These are phyloP conservation scores for Cryptus armator DNA, from an alignment of 2,888 invertebrate genomes.

Conservation along the genomic window DNA sequence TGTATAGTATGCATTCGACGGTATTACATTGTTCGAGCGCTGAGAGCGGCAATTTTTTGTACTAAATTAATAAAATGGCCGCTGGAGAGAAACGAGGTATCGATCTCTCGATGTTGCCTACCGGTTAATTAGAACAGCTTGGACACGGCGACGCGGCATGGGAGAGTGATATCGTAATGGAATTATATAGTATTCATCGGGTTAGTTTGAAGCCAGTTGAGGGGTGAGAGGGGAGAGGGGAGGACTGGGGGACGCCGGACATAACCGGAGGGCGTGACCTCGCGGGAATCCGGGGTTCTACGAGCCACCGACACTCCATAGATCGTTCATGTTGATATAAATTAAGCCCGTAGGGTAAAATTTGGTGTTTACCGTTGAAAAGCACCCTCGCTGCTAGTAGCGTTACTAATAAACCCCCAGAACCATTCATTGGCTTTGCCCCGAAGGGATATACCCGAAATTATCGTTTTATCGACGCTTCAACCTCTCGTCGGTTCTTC, in stretches of 20 bases:
- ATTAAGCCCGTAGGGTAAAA: conserved; percentile 64
- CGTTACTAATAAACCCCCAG: conserved; percentile 55
- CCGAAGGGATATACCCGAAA: background rate
- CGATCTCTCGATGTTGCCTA: conserved; percentile 45
- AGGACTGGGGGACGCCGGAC: conserved; percentile 3
- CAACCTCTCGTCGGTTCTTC: background rate
- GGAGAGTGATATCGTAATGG: conserved; percentile 63
- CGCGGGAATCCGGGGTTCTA: conserved; percentile 45
- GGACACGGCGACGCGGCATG: conserved; percentile 32
- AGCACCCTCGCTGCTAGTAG: conserved; percentile 42
- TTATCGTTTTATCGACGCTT: background rate
- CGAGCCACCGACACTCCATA: conserved; percentile 44
- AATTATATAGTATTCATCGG: conserved; percentile 67
- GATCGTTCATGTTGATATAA: conserved; percentile 62
- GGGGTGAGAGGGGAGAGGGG: background rate
- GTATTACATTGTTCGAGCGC: conserved; percentile 48
- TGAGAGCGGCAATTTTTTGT: conserved; percentile 64
- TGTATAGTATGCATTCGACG: conserved; percentile 36
- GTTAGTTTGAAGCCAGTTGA: conserved; percentile 53
- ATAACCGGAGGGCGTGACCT: conserved; percentile 66
- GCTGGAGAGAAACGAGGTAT: conserved; percentile 62
- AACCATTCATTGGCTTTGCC: conserved; percentile 2
- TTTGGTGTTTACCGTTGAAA: conserved; percentile 56
- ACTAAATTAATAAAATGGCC: conserved; percentile 69
- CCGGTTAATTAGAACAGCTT: conserved; percentile 63